Base-by-base conservation (phyloP, 2,113 vertebrate species). In the Hemichromis elongatus region DNA sequence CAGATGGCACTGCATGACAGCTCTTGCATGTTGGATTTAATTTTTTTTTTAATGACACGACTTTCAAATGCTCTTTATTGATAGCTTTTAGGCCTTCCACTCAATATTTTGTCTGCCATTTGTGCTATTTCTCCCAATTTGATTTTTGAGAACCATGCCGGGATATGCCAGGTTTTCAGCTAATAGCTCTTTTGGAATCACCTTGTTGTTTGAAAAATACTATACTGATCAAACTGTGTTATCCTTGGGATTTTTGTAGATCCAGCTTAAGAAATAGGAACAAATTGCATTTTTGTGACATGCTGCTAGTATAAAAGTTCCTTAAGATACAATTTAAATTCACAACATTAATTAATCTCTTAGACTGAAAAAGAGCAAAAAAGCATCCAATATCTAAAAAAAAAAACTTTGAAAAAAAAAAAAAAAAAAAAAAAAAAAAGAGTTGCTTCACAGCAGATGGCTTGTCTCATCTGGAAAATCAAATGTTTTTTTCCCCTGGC, bases 401-500 rank as follows among this genome's bases (percentile, higher is more conserved):
- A 7, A 68, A 68, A 68, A 63, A 12, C 30, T 12, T 63, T n/a
- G 59, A 63, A 63, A 66, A 40, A 3, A 68, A 80, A 70, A 68
- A 26, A 24, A 42, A 21, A 11, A 28, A 28, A 28, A 28, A 28
- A 3, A 16, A 3, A 6, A 21, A 9, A 68, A 75, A 82, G 57
- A 42, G 40, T 30, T 21, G 18, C 56, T 83, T 50, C 77, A 75
- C 80, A 80, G 6, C 56, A 82, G 91, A 91, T 88, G 86, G 83
- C 66, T 91, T 90, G 88, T 89, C 89, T 80, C 16, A 68, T 59
- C 11, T 26, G 40, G 45, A 66, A 70, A 84, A 88, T 18, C 75
- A 30, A 8, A n/a, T 89, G 66, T 70, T 90, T 85, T 86, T 90
- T 85, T 82, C 77, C 81, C 91, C 70, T 86, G 50, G 24, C 30